Percentiles rank a stretch among this genome's conserved stretches.
Conservation (phyloP, 2,888 invertebrate genomes). For the Apotomis turbidana region DNA sequence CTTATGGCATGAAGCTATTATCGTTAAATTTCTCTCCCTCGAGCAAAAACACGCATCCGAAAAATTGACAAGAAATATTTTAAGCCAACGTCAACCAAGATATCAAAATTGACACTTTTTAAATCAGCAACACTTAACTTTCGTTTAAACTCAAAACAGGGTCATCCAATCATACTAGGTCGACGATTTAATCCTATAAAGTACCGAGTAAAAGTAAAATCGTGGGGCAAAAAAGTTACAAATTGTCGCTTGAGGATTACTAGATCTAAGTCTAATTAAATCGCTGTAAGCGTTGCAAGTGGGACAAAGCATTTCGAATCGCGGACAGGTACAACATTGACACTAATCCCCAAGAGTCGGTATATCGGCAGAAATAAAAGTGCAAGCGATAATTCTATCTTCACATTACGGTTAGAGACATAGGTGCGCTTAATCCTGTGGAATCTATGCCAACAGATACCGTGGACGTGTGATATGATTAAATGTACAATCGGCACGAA, state of each 20-base stretch:
- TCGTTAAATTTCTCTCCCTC: slow-evolving; percentile 24
- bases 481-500: slow-evolving; percentile 50
- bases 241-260: slow-evolving; percentile 40
- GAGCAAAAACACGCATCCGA: slow-evolving; percentile 20
- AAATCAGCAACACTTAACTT: slow-evolving; percentile 40
- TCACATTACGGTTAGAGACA: slow-evolving; percentile 63
- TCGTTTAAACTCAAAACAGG: slow-evolving; percentile 38
- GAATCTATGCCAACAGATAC: slow-evolving; percentile 49
- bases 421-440: slow-evolving; percentile 40
- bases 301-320: slow-evolving; percentile 46
- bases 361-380: slow-evolving; percentile 54
- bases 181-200: slow-evolving; percentile 40
- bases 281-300: slow-evolving; percentile 32
- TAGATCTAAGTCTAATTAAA: slow-evolving; percentile 35
- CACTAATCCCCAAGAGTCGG: slow-evolving; percentile 52
- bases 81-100: slow-evolving; percentile 34
- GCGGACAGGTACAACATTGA: slow-evolving; percentile 47
- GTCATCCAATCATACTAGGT: slow-evolving; percentile 39
- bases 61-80: slow-evolving; percentile 27
- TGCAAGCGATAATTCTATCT: slow-evolving; percentile 53
- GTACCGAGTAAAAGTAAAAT: slow-evolving; percentile 37
- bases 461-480: slow-evolving; percentile 57
- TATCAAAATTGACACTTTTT: slow-evolving; percentile 36
- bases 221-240: slow-evolving; percentile 30
- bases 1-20: slow-evolving; percentile 3